Conservation (phyloP, 1,140 invertebrate genomes). For the Branchinecta lindahli region DNA sequence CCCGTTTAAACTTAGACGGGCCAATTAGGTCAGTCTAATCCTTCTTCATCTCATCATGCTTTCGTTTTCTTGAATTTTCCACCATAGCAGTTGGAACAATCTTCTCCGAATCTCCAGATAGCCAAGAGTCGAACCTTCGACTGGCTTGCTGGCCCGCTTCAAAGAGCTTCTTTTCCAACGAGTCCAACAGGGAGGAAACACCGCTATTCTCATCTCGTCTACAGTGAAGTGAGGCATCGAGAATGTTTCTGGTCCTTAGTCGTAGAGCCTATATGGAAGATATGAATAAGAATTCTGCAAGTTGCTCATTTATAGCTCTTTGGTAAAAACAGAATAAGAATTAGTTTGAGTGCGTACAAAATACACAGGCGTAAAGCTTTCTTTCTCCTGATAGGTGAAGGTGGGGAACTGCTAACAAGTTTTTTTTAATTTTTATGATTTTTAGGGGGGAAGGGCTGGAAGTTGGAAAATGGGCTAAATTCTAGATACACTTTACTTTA, state of each 20-base stretch:
- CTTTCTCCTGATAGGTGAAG: too few species aligned
- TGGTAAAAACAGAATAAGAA: too few species aligned
- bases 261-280: not conserved
- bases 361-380: too few species aligned
- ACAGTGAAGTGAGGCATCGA: not conserved
- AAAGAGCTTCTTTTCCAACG: not conserved
- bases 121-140: not conserved
- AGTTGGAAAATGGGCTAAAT: too few species aligned
- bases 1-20: too few species aligned
- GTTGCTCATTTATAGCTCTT: too few species aligned
- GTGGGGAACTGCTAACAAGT: too few species aligned
- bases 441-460: too few species aligned
- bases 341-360: too few species aligned
- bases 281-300: too few species aligned
- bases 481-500: too few species aligned
- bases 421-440: too few species aligned
- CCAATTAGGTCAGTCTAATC: not conserved
- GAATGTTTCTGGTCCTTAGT: not conserved
- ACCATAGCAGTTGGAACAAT: not conserved
- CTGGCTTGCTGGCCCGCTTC: not conserved
- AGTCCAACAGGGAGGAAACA: not conserved
- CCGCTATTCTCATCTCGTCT: not conserved
- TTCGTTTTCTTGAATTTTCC: not conserved
- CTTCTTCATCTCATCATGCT: not conserved
- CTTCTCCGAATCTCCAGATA: not conserved